Evolutionary conservation across 2,888 invertebrate species (phyloP).

Genomic region (Drosophila cognata): DNA sequence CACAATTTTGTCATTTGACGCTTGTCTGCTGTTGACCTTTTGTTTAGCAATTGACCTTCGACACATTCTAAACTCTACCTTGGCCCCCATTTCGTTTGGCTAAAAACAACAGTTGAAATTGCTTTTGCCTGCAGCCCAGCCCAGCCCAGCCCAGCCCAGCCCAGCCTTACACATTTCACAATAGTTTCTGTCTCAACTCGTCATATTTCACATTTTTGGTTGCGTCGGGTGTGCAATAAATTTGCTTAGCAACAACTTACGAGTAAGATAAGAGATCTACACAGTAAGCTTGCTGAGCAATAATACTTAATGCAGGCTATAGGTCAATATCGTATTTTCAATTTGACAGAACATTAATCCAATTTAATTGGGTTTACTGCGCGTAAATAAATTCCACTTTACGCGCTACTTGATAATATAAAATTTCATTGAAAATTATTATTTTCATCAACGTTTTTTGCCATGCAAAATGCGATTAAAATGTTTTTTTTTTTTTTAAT

Average conservation of each 20-base stretch:
- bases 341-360: background rate
- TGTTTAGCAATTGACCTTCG: constrained; percentile 15
- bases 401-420: background rate
- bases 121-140: background rate
- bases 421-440: background rate
- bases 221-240: constrained; percentile 8
- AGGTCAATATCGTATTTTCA: background rate
- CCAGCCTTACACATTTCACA: background rate
- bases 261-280: background rate
- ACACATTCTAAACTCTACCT: constrained; percentile 8
- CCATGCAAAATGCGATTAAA: background rate
- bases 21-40: constrained; percentile 13
- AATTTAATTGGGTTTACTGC: background rate
- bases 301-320: background rate
- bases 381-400: background rate
- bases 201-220: constrained; percentile 37
- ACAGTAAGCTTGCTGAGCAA: background rate
- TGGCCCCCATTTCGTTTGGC: constrained; percentile 13
- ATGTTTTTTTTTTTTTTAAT: background rate
- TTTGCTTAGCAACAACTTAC: background rate
- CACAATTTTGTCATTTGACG: background rate
- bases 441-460: background rate
- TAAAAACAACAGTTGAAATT: constrained; percentile 11
- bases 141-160: background rate
- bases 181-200: constrained; percentile 2